Percentiles rank a stretch among this genome's conserved stretches.
Conservation (phyloP, 2,113 vertebrate genomes). For the Tragelaphus strepsiceros region DNA sequence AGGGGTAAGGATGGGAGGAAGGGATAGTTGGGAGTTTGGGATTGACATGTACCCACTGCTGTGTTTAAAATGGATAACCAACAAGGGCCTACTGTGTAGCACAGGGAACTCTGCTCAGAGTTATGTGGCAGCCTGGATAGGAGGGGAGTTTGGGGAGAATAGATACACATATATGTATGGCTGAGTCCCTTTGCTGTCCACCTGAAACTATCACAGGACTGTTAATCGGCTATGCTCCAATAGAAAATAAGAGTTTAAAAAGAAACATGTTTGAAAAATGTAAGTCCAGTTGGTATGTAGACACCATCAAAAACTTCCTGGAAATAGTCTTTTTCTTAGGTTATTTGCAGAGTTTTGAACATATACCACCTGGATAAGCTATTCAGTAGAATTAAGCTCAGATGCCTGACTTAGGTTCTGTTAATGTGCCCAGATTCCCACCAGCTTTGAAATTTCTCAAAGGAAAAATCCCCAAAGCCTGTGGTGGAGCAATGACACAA, state of each 20-base stretch:
- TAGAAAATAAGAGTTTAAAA: background rate
- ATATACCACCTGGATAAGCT: too few relatives aligned
- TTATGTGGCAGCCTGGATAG: background rate
- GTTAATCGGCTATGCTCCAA: background rate
- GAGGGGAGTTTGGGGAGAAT: background rate
- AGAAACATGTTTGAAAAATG: background rate
- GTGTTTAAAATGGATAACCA: background rate
- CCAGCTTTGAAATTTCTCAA: background rate
- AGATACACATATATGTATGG: background rate
- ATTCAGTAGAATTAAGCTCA: accelerated
- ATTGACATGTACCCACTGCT: background rate
- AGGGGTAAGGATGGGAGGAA: background rate
- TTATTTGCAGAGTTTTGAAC: too few relatives aligned
- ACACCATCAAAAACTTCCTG: background rate
- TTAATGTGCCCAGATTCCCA: background rate
- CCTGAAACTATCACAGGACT: background rate
- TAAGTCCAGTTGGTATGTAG: background rate
- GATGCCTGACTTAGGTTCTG: accelerated
- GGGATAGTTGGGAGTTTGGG: background rate
- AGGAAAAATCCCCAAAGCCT: background rate
- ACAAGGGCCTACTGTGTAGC: background rate
- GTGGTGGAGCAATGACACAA: accelerated
- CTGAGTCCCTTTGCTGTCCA: background rate
- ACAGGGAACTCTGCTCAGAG: background rate
- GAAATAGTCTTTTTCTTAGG: background rate